Conservation (phyloP, 2,797 vertebrate species). For the Melanotaenia nigrans region DNA sequence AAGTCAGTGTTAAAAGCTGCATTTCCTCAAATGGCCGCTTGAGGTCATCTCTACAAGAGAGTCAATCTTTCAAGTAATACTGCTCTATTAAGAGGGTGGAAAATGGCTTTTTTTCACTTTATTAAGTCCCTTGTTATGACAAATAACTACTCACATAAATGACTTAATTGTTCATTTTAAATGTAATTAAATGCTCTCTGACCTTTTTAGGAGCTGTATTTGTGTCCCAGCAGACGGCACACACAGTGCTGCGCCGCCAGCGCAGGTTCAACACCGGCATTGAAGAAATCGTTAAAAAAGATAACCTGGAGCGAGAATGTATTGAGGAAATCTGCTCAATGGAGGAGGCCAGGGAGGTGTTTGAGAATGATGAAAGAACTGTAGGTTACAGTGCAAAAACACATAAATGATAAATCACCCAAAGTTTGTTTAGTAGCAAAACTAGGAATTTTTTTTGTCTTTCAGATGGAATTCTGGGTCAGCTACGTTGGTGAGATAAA, state of each 20-base stretch:
- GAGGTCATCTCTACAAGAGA: too few relatives aligned
- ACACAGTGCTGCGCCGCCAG: slow-evolving; percentile 80
- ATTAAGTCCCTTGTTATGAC: too few relatives aligned
- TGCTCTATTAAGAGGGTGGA: too few relatives aligned
- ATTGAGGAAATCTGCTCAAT: slow-evolving; percentile 87
- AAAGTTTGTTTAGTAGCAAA: background rate
- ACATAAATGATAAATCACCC: background rate
- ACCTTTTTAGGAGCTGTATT: slow-evolving; percentile 81
- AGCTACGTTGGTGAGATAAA: slow-evolving; percentile 86
- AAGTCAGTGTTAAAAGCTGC: background rate
- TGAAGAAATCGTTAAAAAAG: slow-evolving; percentile 85
- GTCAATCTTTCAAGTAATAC: too few relatives aligned
- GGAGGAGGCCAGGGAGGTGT: slow-evolving; percentile 94
- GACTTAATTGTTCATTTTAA: too few relatives aligned
- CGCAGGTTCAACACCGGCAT: slow-evolving; percentile 88
- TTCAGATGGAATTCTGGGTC: slow-evolving; percentile 93
- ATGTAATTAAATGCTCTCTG: slow-evolving; percentile 1
- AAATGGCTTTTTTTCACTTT: too few relatives aligned
- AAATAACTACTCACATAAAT: too few relatives aligned
- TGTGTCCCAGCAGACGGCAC: slow-evolving; percentile 80
- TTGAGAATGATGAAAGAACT: slow-evolving; percentile 89
- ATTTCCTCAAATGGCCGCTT: too few relatives aligned
- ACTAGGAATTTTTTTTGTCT: slow-evolving; percentile 16
- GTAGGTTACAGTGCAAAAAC: slow-evolving; percentile 74
- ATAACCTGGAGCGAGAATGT: slow-evolving; percentile 94